phyloP scores from a whole-genome alignment of 2,888 invertebrate species.

The Mimas tiliae region DNA sequence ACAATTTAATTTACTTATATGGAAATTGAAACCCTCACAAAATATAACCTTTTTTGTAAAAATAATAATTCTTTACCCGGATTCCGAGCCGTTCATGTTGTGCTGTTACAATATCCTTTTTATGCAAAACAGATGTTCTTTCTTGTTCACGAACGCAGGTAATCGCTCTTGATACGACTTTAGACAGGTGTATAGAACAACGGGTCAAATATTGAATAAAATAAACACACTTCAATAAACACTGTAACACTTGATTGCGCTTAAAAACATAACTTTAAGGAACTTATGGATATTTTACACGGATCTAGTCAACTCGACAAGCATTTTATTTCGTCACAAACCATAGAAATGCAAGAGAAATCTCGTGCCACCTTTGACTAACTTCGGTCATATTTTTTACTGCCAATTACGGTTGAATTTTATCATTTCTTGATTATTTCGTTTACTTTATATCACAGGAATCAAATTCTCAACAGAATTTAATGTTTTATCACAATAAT shows the following conservation, averaged over 20 bases:
- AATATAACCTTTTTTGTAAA: conserved; percentile 42
- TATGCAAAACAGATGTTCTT: conserved; percentile 52
- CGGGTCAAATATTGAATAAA: conserved; percentile 55
- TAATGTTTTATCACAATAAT: conserved; percentile 64
- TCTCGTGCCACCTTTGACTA: conserved; percentile 77
- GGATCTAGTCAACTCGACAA: conserved; percentile 61
- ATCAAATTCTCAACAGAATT: conserved; percentile 51
- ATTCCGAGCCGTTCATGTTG: conserved; percentile 91
- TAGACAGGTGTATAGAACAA: conserved; percentile 58
- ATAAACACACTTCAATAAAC: conserved; percentile 58
- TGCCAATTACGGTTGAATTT: conserved; percentile 51
- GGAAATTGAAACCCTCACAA: conserved; percentile 16
- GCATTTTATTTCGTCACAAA: conserved; percentile 80
- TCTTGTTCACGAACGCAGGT: conserved; percentile 54
- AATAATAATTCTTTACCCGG: conserved; percentile 86
- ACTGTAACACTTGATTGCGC: conserved; percentile 66
- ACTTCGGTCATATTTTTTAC: conserved; percentile 77
- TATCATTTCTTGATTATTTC: conserved; percentile 48
- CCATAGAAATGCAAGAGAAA: conserved; percentile 82
- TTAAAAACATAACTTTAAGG: conserved; percentile 65
- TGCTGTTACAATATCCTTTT: conserved; percentile 47
- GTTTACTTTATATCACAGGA: conserved; percentile 54
- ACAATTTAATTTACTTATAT: conserved; percentile 18
- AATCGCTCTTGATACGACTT: conserved; percentile 53
- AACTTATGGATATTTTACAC: conserved; percentile 67